Conservation (phyloP, 2,888 invertebrate genomes). For the Drosophila austrosaltans region DNA sequence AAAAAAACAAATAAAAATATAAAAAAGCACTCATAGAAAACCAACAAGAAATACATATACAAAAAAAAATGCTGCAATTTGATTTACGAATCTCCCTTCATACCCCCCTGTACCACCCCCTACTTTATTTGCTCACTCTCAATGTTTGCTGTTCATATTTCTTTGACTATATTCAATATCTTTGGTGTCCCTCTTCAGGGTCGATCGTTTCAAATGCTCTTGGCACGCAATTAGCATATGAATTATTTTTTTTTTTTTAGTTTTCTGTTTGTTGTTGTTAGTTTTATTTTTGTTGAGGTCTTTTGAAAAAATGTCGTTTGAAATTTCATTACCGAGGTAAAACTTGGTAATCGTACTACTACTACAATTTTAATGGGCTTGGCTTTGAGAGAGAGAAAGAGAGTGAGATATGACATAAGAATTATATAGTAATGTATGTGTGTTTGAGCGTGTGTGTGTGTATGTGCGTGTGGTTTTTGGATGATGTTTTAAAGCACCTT, state of each 20-base stretch:
- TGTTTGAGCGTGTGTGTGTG: not conserved
- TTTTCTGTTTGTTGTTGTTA: not conserved
- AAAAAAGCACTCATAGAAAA: constrained; percentile 25
- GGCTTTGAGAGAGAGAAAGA: not conserved
- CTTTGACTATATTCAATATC: constrained; percentile 20
- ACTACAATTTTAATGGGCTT: constrained; percentile 16
- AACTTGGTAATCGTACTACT: constrained; percentile 11
- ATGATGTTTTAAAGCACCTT: not conserved
- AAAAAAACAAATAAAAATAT: constrained; percentile 25
- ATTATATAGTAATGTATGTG: not conserved
- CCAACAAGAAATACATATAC: constrained; percentile 26
- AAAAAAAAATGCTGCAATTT: constrained; percentile 55
- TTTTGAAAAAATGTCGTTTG: constrained; percentile 51
- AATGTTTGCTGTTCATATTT: constrained; percentile 42
- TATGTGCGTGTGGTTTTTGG: not conserved
- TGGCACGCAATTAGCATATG: constrained; percentile 72
- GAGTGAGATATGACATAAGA: not conserved
- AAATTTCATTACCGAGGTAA: constrained; percentile 55
- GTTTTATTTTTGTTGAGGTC: constrained; percentile 33
- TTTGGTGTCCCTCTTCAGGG: constrained; percentile 48
- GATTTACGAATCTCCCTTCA: constrained; percentile 50
- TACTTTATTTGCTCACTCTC: not conserved
- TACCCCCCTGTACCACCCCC: not conserved
- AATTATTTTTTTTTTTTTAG: constrained; percentile 34
- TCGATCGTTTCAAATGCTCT: constrained; percentile 67